Conservation (phyloP, 2,113 vertebrate genomes). For the Periophthalmus modestus region DNA sequence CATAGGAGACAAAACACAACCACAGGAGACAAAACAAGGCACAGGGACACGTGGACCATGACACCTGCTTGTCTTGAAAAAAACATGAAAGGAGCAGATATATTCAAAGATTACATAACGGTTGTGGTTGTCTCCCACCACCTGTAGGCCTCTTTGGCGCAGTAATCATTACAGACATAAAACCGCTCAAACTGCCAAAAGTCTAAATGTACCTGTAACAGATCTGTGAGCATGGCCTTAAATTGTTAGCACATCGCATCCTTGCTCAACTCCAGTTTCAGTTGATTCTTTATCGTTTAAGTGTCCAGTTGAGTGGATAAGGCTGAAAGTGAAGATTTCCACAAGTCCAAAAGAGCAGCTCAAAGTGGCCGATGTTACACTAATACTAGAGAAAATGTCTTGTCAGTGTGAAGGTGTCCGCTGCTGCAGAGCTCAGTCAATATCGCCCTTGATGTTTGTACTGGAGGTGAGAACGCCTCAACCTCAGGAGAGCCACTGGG, state of each 20-base stretch:
- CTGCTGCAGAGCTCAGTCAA: conserved; percentile 12
- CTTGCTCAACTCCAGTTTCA: not conserved
- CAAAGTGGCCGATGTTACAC: not conserved
- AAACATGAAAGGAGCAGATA: too few species aligned
- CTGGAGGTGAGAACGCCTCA: conserved; percentile 15
- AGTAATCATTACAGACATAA: too few species aligned
- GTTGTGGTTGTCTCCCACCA: too few species aligned
- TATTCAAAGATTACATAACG: too few species aligned
- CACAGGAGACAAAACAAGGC: too few species aligned
- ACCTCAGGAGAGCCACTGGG: not conserved
- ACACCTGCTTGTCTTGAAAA: too few species aligned
- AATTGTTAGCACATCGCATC: not conserved
- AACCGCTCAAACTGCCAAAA: too few species aligned
- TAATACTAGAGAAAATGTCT: conserved; percentile 9
- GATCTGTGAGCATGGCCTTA: not conserved
- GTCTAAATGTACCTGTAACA: too few species aligned
- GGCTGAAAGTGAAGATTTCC: not conserved
- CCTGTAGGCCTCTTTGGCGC: too few species aligned
- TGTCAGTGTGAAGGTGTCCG: conserved; percentile 8
- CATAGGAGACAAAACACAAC: too few species aligned
- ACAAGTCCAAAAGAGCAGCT: not conserved
- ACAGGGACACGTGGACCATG: too few species aligned
- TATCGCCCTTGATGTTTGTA: conserved; percentile 4
- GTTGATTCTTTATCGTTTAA: not conserved
- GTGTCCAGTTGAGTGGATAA: not conserved